phyloP scores from a whole-genome alignment of 2,797 vertebrate species.

The Nothura maculosa region DNA sequence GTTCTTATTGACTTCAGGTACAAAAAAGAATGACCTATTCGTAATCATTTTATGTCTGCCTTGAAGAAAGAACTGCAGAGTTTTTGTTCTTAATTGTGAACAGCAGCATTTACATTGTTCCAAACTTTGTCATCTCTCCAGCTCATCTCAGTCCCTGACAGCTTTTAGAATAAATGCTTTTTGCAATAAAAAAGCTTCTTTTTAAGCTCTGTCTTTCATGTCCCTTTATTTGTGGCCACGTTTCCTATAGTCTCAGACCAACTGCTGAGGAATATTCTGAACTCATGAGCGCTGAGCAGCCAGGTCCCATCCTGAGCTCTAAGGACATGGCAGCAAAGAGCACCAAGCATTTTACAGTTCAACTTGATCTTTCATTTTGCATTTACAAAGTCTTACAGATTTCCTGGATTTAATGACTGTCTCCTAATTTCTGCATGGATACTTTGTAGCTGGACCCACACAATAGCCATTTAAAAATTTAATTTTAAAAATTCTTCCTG shows the following conservation, averaged over 20 bases:
- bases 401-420: not conserved
- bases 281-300: not conserved
- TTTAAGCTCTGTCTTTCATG: not conserved
- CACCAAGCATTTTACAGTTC: not conserved
- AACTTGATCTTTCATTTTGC: not conserved
- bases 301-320: not conserved
- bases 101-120: not conserved
- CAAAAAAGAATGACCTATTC: conserved; percentile 21
- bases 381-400: not conserved
- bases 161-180: not conserved
- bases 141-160: not conserved
- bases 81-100: not conserved
- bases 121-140: not conserved
- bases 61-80: not conserved
- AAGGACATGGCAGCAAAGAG: not conserved
- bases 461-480: not conserved
- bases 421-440: not conserved
- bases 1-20: not conserved
- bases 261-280: not conserved
- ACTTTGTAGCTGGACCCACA: not conserved
- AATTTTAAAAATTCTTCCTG: not conserved
- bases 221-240: not conserved
- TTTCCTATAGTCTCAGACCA: not conserved
- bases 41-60: conserved; percentile 10
- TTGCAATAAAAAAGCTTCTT: not conserved